Percentiles rank a stretch among this genome's conserved stretches.
These are phyloP conservation scores for Hypomecis atomaria DNA, from an alignment of 2,888 invertebrate genomes.

Conservation along the genomic window DNA sequence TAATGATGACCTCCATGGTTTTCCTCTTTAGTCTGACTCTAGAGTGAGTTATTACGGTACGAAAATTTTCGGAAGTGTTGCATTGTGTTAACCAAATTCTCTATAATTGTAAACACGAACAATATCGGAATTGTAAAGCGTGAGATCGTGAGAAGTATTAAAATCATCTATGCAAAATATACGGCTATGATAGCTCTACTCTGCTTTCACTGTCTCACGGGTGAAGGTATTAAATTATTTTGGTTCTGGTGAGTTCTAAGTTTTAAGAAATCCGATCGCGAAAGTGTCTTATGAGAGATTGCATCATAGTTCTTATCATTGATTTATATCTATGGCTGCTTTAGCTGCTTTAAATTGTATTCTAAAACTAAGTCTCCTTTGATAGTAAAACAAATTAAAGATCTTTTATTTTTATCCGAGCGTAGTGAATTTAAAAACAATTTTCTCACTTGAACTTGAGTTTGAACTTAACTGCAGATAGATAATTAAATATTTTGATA, in stretches of 20 bases:
- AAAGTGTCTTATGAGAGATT: slow-evolving; percentile 36
- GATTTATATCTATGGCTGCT: slow-evolving; percentile 7
- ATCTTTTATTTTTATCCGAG: too few relatives aligned
- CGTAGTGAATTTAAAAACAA: too few relatives aligned
- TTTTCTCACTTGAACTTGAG: too few relatives aligned
- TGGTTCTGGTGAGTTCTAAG: slow-evolving; percentile 28
- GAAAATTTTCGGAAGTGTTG: slow-evolving; percentile 11
- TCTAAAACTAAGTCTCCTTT: neutral
- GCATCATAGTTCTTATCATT: slow-evolving; percentile 23
- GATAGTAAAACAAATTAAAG: neutral
- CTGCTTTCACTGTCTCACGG: slow-evolving; percentile 75
- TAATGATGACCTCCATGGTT: too few relatives aligned
- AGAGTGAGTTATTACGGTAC: slow-evolving; percentile 10
- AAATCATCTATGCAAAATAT: slow-evolving; percentile 49
- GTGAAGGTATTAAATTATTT: slow-evolving; percentile 37
- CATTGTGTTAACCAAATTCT: slow-evolving; percentile 31
- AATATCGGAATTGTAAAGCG: slow-evolving; percentile 52
- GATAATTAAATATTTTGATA: too few relatives aligned
- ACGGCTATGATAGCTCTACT: slow-evolving; percentile 52
- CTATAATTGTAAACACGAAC: slow-evolving; percentile 42
- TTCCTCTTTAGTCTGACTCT: slow-evolving; percentile 8
- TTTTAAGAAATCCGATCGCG: slow-evolving; percentile 10
- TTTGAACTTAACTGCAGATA: too few relatives aligned
- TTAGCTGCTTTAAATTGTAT: neutral
- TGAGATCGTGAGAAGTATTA: slow-evolving; percentile 69